Conservation (phyloP, 2,888 invertebrate genomes). For the Miltochrista miniata region DNA sequence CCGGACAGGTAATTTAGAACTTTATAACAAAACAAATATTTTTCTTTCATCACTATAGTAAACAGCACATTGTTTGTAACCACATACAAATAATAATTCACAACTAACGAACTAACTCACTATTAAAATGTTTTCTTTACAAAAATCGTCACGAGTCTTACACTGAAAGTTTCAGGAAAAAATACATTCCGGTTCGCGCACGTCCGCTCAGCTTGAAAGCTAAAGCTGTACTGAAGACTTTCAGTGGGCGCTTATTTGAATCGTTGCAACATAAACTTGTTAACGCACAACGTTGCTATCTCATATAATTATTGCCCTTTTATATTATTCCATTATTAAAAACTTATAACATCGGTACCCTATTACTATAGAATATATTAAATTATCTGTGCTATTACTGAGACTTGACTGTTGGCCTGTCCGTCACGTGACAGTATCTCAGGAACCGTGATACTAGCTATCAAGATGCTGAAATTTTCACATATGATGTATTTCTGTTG, state of each 20-base stretch:
- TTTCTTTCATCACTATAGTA: constrained; percentile 37
- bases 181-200: constrained; percentile 50
- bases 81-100: constrained; percentile 30
- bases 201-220: constrained; percentile 61
- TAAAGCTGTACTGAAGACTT: constrained; percentile 63
- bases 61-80: constrained; percentile 44
- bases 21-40: constrained; percentile 35
- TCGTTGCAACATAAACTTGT: constrained; percentile 21
- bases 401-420: no score
- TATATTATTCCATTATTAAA: no score
- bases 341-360: no score
- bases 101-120: constrained; percentile 20
- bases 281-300: constrained; percentile 6
- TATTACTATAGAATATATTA: no score
- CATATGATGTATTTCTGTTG: no score
- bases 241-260: constrained; percentile 26
- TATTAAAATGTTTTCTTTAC: constrained; percentile 10
- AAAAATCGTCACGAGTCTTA: constrained; percentile 28
- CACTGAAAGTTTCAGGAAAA: constrained; percentile 56
- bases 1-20: constrained; percentile 43
- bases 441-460: no score
- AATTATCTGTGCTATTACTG: no score
- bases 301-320: no score
- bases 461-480: no score
- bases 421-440: no score